Evolutionary conservation across 2,113 vertebrate genomes (phyloP).

Genomic region (Eudorcas thomsonii): DNA sequence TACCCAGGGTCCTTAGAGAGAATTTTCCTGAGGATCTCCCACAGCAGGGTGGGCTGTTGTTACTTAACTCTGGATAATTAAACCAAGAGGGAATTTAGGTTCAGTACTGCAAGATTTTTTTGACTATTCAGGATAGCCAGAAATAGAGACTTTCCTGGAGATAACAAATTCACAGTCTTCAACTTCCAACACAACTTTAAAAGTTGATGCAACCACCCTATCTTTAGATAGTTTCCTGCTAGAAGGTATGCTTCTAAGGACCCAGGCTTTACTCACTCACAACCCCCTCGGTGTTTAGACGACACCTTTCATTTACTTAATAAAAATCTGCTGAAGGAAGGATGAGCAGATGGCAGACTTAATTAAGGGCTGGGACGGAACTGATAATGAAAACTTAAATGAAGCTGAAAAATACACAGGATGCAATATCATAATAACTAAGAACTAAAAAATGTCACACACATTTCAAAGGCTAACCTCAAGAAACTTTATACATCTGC

Average conservation of each 20-base stretch:
- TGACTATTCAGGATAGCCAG: not conserved
- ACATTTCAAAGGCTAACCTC: not conserved
- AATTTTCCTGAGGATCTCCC: not conserved
- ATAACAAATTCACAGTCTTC: constrained; percentile 18
- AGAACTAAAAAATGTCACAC: not conserved
- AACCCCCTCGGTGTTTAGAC: not conserved
- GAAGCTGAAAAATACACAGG: not conserved
- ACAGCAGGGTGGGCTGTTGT: not conserved
- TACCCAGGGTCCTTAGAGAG: not conserved
- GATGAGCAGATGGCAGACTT: not conserved
- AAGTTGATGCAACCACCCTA: not conserved
- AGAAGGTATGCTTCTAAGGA: not conserved
- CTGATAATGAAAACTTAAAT: not conserved
- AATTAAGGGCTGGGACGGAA: not conserved
- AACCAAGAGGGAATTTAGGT: not conserved
- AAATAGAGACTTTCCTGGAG: not conserved
- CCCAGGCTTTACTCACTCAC: not conserved
- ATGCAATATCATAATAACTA: not conserved
- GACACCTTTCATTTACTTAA: not conserved
- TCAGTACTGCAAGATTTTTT: not conserved
- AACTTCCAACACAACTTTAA: not conserved
- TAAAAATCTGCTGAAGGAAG: not conserved
- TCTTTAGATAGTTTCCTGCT: not conserved
- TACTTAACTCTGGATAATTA: not conserved
- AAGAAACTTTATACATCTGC: not conserved